Evolutionary conservation across 2,797 vertebrate genomes (phyloP).

Genomic region (Gymnoscopelus braueri): DNA sequence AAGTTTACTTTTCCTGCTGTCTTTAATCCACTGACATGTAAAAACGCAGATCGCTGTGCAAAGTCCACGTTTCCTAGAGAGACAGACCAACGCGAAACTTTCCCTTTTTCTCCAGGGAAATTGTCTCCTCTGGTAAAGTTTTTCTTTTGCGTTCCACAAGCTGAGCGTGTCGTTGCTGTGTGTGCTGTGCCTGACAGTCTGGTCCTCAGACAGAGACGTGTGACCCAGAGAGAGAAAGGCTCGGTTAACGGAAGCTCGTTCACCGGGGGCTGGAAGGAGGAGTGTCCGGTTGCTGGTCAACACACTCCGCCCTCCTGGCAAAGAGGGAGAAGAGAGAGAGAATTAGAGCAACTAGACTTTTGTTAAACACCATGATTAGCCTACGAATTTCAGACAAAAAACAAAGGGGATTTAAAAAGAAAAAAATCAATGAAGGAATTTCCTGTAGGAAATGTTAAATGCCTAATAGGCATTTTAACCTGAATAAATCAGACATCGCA

Average conservation of each 20-base stretch:
- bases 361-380: too few relatives aligned
- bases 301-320: conserved; percentile 64
- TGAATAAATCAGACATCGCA: too few relatives aligned
- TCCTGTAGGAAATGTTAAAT: too few relatives aligned
- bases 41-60: neutral
- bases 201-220: neutral
- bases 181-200: conserved; percentile 1
- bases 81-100: conserved; percentile 2
- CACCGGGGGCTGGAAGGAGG: conserved; percentile 62
- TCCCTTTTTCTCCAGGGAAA: neutral
- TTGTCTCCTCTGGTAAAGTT: neutral
- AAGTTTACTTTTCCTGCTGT: conserved; percentile 29
- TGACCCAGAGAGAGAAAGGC: conserved; percentile 34
- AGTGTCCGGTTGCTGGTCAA: conserved; percentile 66
- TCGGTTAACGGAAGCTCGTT: conserved; percentile 60
- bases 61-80: conserved; percentile 11
- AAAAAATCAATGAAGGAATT: too few relatives aligned
- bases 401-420: too few relatives aligned
- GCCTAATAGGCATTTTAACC: too few relatives aligned
- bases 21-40: too few relatives aligned
- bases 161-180: neutral
- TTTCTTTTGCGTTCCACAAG: neutral
- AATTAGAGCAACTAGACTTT: too few relatives aligned
- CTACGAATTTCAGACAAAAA: too few relatives aligned
- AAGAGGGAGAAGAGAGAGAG: conserved; percentile 1